phyloP scores from a whole-genome alignment of 2,888 invertebrate genomes.

The Calephelis perditalis region DNA sequence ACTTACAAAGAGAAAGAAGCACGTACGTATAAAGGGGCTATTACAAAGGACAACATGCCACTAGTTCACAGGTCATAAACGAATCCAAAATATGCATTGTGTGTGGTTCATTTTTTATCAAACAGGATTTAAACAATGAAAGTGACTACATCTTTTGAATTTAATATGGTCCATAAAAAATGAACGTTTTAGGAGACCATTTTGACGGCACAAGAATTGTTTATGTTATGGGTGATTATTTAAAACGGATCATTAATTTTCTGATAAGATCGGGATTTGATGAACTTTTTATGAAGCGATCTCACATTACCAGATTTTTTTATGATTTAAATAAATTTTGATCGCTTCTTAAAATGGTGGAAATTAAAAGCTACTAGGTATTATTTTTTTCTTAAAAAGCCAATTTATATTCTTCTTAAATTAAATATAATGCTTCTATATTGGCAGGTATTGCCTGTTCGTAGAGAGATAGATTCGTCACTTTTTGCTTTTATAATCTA shows the following conservation, averaged over 20 bases:
- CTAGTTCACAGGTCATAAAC: constrained; percentile 64
- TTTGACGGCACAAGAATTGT: constrained; percentile 36
- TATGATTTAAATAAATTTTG: too few relatives aligned
- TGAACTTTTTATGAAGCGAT: constrained; percentile 11
- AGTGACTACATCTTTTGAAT: constrained; percentile 44
- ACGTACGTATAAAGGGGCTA: constrained; percentile 36
- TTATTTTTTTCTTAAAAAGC: too few relatives aligned
- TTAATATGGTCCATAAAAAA: constrained; percentile 43
- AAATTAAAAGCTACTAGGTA: too few relatives aligned
- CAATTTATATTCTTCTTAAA: too few relatives aligned
- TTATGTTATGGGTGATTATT: constrained; percentile 52
- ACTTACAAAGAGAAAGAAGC: constrained; percentile 44
- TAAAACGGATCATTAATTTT: constrained; percentile 61
- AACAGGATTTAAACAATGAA: constrained; percentile 57
- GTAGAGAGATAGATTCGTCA: too few relatives aligned
- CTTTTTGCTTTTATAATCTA: too few relatives aligned
- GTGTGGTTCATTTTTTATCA: constrained; percentile 47
- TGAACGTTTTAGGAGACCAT: constrained; percentile 40
- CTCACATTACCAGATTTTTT: background rate
- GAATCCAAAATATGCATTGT: constrained; percentile 73
- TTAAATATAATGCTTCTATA: too few relatives aligned
- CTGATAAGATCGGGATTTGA: constrained; percentile 50
- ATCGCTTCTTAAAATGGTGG: too few relatives aligned
- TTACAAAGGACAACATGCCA: constrained; percentile 45
- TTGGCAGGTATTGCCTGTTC: too few relatives aligned